phyloP scores from a whole-genome alignment of 2,113 vertebrate genomes.

The Typhlomys cinereus region DNA sequence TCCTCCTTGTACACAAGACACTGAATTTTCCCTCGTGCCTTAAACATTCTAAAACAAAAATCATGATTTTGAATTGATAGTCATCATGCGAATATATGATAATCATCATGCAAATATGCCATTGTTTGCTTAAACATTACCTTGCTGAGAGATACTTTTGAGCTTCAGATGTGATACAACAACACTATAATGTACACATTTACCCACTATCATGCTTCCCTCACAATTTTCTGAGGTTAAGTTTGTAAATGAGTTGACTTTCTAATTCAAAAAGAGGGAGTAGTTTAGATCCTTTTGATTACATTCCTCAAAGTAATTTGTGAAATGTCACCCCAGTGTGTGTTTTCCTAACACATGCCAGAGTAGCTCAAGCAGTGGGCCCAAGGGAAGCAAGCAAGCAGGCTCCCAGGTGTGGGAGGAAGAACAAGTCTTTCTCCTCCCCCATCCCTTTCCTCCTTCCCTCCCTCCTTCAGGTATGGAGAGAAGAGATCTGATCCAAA shows the following conservation, averaged over 20 bases:
- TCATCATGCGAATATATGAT: too few relatives aligned
- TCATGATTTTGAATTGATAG: not conserved
- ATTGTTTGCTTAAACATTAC: not conserved
- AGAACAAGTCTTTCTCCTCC: too few relatives aligned
- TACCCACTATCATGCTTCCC: constrained; percentile 1
- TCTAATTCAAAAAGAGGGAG: not conserved
- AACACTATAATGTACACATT: not conserved
- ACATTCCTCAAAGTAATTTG: not conserved
- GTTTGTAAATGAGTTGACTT: not conserved
- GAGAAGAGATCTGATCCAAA: not conserved
- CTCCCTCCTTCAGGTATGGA: too few relatives aligned
- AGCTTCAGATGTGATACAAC: constrained; percentile 12
- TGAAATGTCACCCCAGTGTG: too few relatives aligned
- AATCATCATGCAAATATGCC: not conserved
- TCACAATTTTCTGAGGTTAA: not conserved
- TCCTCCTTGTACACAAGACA: not conserved
- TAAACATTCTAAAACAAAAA: constrained; percentile 16
- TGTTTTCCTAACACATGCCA: not conserved
- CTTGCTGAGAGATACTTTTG: not conserved
- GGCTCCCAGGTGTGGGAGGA: not conserved
- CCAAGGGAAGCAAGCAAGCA: not conserved
- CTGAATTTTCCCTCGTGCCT: not conserved
- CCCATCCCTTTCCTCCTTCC: too few relatives aligned
- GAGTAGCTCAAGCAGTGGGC: not conserved
- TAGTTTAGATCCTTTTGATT: not conserved